Evolutionary conservation across 2,797 vertebrate species (phyloP).

Genomic region (Girardinus metallicus): DNA sequence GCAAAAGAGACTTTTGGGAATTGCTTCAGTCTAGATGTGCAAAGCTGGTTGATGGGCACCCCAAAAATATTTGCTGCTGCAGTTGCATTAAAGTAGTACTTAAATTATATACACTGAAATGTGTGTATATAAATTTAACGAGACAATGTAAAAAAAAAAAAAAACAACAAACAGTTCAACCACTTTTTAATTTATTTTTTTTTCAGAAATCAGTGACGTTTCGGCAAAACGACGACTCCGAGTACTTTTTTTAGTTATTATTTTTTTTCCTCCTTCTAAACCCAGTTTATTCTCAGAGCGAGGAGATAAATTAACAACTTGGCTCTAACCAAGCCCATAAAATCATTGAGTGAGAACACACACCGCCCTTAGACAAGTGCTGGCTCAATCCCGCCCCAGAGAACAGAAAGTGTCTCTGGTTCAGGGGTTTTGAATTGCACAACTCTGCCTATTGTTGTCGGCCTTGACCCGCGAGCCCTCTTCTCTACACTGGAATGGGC

Average conservation of each 20-base stretch:
- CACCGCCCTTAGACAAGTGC: conserved; percentile 19
- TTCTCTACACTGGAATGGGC: conserved; percentile 63
- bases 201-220: not conserved
- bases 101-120: not conserved
- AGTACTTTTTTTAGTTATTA: not conserved
- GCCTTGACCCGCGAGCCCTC: conserved; percentile 72
- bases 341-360: conserved; percentile 31
- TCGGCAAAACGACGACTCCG: not conserved
- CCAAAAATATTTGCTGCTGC: not conserved
- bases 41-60: not conserved
- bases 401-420: conserved; percentile 47
- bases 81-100: not conserved
- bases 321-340: conserved; percentile 29
- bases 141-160: not conserved
- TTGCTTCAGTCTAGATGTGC: not conserved
- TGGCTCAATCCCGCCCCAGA: conserved; percentile 28
- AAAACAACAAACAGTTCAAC: too few species aligned
- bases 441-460: conserved; percentile 76
- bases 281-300: conserved; percentile 9
- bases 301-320: conserved; percentile 36
- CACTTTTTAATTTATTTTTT: too few species aligned
- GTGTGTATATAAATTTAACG: not conserved
- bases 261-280: not conserved
- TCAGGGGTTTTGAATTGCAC: conserved; percentile 72
- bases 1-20: not conserved